phyloP scores from a whole-genome alignment of 2,113 vertebrate species.

The Thinocorus orbignyianus region DNA sequence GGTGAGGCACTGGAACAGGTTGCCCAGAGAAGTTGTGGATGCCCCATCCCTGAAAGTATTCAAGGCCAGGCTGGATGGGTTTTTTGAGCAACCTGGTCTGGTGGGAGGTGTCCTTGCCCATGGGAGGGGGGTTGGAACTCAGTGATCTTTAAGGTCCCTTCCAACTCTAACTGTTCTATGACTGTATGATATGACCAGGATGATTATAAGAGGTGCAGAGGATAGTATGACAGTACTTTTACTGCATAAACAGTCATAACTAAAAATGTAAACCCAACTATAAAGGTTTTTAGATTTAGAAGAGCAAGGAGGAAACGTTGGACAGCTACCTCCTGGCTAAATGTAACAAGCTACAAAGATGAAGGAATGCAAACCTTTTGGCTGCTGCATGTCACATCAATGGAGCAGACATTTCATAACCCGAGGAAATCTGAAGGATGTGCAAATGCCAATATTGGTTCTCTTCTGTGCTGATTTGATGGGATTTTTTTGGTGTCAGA shows the following conservation, averaged over 20 bases:
- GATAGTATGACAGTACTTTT: background rate
- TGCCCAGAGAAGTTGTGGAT: no score
- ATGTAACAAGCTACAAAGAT: background rate
- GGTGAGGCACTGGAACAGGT: no score
- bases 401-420: background rate
- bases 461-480: slow-evolving; percentile 10
- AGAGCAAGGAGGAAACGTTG: background rate
- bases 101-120: no score
- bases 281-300: background rate
- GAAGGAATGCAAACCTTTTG: background rate
- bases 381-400: background rate
- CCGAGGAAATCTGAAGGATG: background rate
- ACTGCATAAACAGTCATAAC: background rate
- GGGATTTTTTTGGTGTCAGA: slow-evolving; percentile 20
- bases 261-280: background rate
- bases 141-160: no score
- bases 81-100: no score
- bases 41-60: no score
- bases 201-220: background rate
- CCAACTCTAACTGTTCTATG: no score
- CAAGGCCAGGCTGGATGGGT: no score
- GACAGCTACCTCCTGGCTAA: background rate
- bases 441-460: background rate
- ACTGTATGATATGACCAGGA: no score
- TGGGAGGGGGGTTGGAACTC: no score